phyloP scores from a whole-genome alignment of 1,140 invertebrate genomes.

The Lepidurus arcticus region DNA sequence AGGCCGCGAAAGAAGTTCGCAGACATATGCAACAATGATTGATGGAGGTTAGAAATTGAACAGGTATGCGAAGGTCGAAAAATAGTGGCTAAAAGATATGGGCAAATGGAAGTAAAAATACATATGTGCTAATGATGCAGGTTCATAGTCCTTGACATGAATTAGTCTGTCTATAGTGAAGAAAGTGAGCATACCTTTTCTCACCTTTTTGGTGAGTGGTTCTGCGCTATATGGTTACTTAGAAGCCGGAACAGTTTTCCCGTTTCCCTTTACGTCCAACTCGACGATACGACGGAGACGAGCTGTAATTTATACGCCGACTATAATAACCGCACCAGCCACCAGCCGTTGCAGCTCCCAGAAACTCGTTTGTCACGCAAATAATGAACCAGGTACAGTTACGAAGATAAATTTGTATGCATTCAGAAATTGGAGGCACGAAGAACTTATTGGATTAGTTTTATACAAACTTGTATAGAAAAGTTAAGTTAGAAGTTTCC shows the following conservation, averaged over 20 bases:
- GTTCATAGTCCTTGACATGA: neutral
- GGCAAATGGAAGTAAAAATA: neutral
- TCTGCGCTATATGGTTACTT: neutral
- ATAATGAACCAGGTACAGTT: neutral
- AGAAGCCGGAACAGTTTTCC: neutral
- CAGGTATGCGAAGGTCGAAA: neutral
- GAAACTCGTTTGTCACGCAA: neutral
- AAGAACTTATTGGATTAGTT: neutral
- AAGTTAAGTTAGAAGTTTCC: neutral
- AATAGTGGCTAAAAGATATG: neutral
- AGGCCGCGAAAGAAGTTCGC: too few relatives aligned
- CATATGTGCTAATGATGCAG: neutral
- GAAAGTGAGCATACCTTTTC: neutral
- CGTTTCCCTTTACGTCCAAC: neutral
- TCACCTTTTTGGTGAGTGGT: neutral
- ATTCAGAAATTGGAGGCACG: neutral
- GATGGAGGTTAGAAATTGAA: neutral
- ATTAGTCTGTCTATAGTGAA: neutral
- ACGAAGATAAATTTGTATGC: neutral
- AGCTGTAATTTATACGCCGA: neutral
- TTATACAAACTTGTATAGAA: neutral
- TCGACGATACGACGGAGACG: neutral
- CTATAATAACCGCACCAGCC: neutral
- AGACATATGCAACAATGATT: too few relatives aligned
- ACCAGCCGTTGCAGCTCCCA: neutral